Evolutionary conservation across 2,113 vertebrate species (phyloP).

Genomic region (Chaetorhynchus papuensis): DNA sequence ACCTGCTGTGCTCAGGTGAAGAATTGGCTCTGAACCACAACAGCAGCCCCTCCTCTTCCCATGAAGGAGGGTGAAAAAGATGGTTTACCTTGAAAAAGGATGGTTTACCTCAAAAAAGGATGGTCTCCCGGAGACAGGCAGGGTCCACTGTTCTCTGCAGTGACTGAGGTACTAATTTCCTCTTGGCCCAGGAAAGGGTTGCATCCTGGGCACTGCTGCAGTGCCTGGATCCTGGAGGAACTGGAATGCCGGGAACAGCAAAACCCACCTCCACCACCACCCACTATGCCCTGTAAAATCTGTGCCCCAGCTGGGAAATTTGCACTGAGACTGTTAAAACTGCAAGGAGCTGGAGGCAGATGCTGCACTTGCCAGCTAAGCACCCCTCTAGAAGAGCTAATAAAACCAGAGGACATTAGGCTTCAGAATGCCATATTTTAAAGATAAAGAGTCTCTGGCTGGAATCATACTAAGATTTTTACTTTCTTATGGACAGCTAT

Average conservation of each 20-base stretch:
- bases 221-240: not conserved
- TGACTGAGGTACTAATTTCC: fast-evolving
- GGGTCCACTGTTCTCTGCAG: not conserved
- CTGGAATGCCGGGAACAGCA: not conserved
- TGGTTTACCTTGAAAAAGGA: not conserved
- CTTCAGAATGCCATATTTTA: not conserved
- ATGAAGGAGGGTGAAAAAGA: not conserved
- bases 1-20: not conserved
- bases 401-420: not conserved
- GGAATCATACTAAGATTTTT: not conserved
- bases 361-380: slow-evolving; percentile 37
- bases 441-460: not conserved
- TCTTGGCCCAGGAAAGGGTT: not conserved
- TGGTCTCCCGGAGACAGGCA: not conserved
- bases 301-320: not conserved
- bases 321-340: not conserved
- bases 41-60: not conserved
- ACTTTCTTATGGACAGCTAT: not conserved
- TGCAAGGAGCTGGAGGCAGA: not conserved
- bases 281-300: not conserved
- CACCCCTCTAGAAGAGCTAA: not conserved
- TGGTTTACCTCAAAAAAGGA: not conserved
- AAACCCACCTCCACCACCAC: not conserved
- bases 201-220: not conserved
- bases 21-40: not conserved